Evolutionary conservation across 2,888 invertebrate genomes (phyloP).

Genomic region (Drosophila nr. perissopoda): DNA sequence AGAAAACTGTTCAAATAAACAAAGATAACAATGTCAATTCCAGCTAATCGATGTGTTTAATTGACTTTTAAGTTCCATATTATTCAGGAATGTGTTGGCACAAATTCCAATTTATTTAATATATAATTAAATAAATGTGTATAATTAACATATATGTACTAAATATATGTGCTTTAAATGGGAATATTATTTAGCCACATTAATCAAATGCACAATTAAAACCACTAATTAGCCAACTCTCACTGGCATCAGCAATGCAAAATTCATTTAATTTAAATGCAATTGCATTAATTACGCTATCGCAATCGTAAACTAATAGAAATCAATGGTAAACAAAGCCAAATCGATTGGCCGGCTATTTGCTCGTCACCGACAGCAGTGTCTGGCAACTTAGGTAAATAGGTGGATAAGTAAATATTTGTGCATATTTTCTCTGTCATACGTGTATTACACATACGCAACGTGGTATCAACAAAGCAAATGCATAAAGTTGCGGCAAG

Average conservation of each 20-base stretch:
- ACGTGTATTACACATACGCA: constrained; percentile 56
- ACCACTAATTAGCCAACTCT: constrained; percentile 49
- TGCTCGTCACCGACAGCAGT: constrained; percentile 16
- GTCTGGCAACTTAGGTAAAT: constrained; percentile 34
- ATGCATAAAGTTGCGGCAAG: constrained; percentile 10
- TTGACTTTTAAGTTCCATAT: neutral
- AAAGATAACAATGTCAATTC: neutral
- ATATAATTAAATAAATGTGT: neutral
- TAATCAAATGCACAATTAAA: constrained; percentile 40
- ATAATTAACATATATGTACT: neutral
- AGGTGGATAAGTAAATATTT: constrained; percentile 54
- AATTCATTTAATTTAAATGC: constrained; percentile 50
- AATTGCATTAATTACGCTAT: constrained; percentile 45
- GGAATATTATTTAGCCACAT: neutral
- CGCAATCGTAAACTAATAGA: constrained; percentile 37
- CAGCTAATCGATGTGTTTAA: neutral
- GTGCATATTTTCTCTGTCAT: constrained; percentile 46
- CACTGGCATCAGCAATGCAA: constrained; percentile 21
- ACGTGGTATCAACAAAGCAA: constrained; percentile 24
- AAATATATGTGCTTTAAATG: constrained; percentile 1
- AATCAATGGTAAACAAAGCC: constrained; percentile 46
- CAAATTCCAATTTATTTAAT: neutral
- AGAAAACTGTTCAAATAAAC: constrained; percentile 25
- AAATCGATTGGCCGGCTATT: constrained; percentile 17
- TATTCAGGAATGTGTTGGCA: neutral